Evolutionary conservation across 2,888 invertebrate genomes (phyloP), one percentile per base, ranked within the genome.

Genomic region (Scrobipalpa costella): DNA sequence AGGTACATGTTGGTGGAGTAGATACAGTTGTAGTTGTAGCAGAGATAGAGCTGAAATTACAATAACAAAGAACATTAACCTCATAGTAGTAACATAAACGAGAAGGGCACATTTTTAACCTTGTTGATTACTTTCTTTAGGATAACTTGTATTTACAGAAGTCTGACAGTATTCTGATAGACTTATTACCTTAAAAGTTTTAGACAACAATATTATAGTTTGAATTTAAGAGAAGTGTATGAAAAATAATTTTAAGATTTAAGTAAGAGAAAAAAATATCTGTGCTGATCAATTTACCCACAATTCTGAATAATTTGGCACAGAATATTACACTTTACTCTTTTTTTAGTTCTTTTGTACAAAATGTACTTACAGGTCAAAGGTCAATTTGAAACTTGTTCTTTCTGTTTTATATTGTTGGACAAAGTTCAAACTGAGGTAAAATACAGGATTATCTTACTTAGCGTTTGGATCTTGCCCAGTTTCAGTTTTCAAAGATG

Each of bases 401-500:
- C 8, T 9, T 11, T 9, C 7, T 38, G 38, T 38, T 11, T 38
- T 7, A 38, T 38, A n/a, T 38, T 38, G 38, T 38, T 13, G 40
- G 40, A 2, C 40, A 40, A 40, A 9, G 40, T 13, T 1, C 17
- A 47, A 11, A 47, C 47, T 17, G 3, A 47, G 17, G 7, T 47
- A 47, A 47, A 47, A 47, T 13, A 47, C 8, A 47, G 17, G 36
- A 9, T 19, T 11, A 57, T 57, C 88, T 82, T 82, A 91, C 91
- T 85, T 91, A 77, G 86, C 73, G 78, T 84, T 90, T 70, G 92
- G 79, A 76, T 92, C 92, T 80, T 88, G 90, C 76, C 92, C 92
- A 79, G 92, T 93, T 94, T 99, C 99, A 88, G 98, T 98, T 94
- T 98, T 99, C 93, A 99, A 93, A 94, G 99, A 99, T 88, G 99